phyloP scores from a whole-genome alignment of 1,140 invertebrate species.

The Riptortus pedestris region DNA sequence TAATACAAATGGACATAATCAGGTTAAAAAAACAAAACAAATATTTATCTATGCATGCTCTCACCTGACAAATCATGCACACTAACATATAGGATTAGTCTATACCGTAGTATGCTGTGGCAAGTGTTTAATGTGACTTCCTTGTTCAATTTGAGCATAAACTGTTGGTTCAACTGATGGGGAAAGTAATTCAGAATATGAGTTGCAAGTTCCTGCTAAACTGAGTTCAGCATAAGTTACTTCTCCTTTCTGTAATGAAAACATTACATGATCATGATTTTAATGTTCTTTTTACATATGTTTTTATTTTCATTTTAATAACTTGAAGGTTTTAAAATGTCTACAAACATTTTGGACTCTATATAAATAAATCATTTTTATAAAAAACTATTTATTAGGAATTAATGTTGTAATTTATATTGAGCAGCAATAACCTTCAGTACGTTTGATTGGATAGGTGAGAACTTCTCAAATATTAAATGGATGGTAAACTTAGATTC shows the following conservation, averaged over 20 bases:
- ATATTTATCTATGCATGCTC: conserved; percentile 32
- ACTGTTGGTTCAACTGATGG: conserved; percentile 22
- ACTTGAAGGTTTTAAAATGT: no score
- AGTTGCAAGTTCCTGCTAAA: conserved; percentile 19
- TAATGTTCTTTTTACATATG: not conserved
- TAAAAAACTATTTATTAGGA: not conserved
- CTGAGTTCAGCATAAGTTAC: conserved; percentile 22
- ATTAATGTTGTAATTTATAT: no score
- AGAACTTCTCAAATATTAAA: no score
- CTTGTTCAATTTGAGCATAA: conserved; percentile 23
- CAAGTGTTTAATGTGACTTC: conserved; percentile 17
- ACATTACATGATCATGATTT: not conserved
- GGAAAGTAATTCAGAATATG: conserved; percentile 22
- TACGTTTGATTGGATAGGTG: no score
- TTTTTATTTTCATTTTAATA: not conserved
- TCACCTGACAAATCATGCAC: conserved; percentile 35
- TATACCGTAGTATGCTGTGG: conserved; percentile 23
- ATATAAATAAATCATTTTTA: not conserved
- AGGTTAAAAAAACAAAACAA: not conserved
- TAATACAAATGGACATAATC: not conserved
- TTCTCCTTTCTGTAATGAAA: conserved; percentile 23
- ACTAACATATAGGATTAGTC: conserved; percentile 20
- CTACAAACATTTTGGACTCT: not conserved
- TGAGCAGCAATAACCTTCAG: no score
- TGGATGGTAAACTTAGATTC: no score